phyloP scores from a whole-genome alignment of 2,797 vertebrate species.

The Cetoscarus ocellatus region DNA sequence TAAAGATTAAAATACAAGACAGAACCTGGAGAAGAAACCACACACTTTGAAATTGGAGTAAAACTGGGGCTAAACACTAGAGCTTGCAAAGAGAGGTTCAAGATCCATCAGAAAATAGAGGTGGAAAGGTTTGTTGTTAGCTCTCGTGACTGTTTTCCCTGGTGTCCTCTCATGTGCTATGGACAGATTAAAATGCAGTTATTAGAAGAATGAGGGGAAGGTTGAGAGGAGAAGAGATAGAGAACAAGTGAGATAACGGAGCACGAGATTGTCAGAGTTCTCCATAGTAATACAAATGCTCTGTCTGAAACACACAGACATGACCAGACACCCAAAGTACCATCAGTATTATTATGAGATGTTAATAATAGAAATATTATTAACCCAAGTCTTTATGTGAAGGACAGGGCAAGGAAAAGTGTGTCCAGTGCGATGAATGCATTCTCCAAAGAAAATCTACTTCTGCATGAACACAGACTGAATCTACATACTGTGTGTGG shows the following conservation, averaged over 20 bases:
- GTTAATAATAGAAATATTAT: slow-evolving; percentile 61
- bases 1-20: slow-evolving; percentile 34
- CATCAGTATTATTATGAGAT: slow-evolving; percentile 56
- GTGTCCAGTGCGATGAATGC: slow-evolving; percentile 12
- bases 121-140: slow-evolving; percentile 10
- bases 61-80: slow-evolving; percentile 1
- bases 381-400: slow-evolving; percentile 52
- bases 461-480: slow-evolving; percentile 1
- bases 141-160: slow-evolving; percentile 24
- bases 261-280: slow-evolving; percentile 52
- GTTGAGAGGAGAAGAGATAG: slow-evolving; percentile 9
- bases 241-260: slow-evolving; percentile 46
- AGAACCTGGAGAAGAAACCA: slow-evolving; percentile 16
- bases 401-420: slow-evolving; percentile 60
- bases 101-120: neutral
- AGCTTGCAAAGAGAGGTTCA: neutral
- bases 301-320: slow-evolving; percentile 26
- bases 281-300: slow-evolving; percentile 53
- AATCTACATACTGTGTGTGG: slow-evolving; percentile 13
- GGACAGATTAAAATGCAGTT: slow-evolving; percentile 52
- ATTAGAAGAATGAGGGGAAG: slow-evolving; percentile 1
- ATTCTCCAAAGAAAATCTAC: neutral
- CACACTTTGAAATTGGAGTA: slow-evolving; percentile 13
- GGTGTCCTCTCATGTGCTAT: slow-evolving; percentile 28
- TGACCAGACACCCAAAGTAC: slow-evolving; percentile 20